These are phyloP conservation scores for Leucopsar rothschildi DNA, from an alignment of 2,113 vertebrate genomes.

Conservation along the genomic window DNA sequence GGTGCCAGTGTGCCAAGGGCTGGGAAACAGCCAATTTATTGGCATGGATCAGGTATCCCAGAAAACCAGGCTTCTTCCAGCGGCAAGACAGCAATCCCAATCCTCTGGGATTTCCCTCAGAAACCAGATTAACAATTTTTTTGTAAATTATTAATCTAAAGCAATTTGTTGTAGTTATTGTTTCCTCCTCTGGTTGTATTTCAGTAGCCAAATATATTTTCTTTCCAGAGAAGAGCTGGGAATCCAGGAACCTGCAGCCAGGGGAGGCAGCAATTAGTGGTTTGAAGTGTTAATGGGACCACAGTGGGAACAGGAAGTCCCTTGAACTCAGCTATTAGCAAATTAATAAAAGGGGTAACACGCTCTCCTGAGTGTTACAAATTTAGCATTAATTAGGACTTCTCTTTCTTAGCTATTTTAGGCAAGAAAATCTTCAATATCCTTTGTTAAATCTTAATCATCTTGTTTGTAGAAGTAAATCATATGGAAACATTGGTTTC, in stretches of 20 bases:
- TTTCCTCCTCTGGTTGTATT: not conserved
- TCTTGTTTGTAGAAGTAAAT: conserved; percentile 36
- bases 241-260: not conserved
- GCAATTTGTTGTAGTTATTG: not conserved
- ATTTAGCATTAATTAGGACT: conserved; percentile 51
- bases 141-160: not conserved
- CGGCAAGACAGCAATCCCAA: not conserved
- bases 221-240: not conserved
- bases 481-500: not conserved
- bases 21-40: not conserved
- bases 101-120: not conserved
- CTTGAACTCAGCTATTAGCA: not conserved
- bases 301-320: not conserved
- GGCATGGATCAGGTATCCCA: not conserved
- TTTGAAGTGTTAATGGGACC: conserved; percentile 25
- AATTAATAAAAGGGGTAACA: conserved; percentile 40
- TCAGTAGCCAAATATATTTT: not conserved
- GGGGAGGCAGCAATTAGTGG: not conserved
- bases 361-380: not conserved
- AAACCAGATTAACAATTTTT: not conserved
- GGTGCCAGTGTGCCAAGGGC: not conserved
- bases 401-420: conserved; percentile 11
- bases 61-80: not conserved
- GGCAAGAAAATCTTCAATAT: conserved; percentile 15
- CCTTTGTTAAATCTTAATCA: conserved; percentile 30